Base-by-base conservation (phyloP, 2,797 vertebrate genomes). In the Crocodylus rhombifer region DNA sequence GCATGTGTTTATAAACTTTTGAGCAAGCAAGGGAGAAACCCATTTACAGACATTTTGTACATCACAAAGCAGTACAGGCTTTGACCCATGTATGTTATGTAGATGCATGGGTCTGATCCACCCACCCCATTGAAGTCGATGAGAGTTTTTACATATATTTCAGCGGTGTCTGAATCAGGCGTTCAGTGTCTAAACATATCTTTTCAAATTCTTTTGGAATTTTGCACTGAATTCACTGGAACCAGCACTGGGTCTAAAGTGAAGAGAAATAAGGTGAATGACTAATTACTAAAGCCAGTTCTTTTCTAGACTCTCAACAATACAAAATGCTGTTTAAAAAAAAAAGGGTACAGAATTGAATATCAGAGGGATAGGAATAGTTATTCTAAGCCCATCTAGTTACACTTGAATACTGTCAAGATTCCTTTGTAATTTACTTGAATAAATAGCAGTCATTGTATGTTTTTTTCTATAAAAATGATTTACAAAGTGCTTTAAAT, bases 401-500 rank as follows among this genome's bases (percentile, higher is more conserved):
- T 96, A 96, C 96, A 95, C 42, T 89, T 95, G 90, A 94, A 96
- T 84, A 84, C 91, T 96, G 96, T 96, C 94, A 95, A 93, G 80
- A 88, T 92, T 96, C 79, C 60, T 79, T 94, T 95, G 92, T 95
- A 96, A 96, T 97, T 97, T 97, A 97, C 96, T 96, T 97, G 95
- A 97, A 97, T 97, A 97, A 97, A 92, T 71, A 76, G 91, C 89
- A 63, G 80, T 96, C 93, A 71, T 82, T 96, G 93, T 96, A 96
- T 94, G 86, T 86, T 92, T 88, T 94, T 88, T 90, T 94, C 89
- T 86, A 90, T 95, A 80, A 82, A 91, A 96, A 95, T 99, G 98
- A 99, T 99, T 99, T 98, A 99, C 98, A 97, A 98, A 98, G 98
- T 99, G 98, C 98, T 98, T 97, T 95, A 93, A 87, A 94, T 95